Base-by-base conservation (phyloP, 2,888 invertebrate genomes). In the Tribolium freemani region DNA sequence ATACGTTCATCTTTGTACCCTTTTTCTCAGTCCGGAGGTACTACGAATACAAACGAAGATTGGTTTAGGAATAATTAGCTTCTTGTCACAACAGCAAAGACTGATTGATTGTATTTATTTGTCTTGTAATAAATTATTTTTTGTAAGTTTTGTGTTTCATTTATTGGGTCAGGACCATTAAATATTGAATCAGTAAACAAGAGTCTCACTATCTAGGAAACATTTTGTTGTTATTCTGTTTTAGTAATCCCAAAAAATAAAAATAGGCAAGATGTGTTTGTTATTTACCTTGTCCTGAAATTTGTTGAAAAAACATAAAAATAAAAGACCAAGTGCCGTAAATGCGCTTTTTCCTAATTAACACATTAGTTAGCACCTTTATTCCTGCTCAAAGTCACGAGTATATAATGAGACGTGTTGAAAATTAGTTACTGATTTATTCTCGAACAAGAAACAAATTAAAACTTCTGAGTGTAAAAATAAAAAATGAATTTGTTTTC, bases 351-450 rank as follows among this genome's bases (percentile, higher is more conserved):
- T 38, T 38, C 38, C 8, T 38, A 38, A 38, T 38, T 38, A 38
- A 38, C 38, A 38, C 38, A 38, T 10, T 16, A 64, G 9, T 64
- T 64, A 64, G 45, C 64, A 64, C 54, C 20, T 38, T 64, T 53
- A 54, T 54, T 64, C 54, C 54, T 64, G 21, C 53, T 20, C 64
- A 64, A 64, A 64, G 53, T 64, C 64, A 54, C 64, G 21, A 61
- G 38, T 46, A 21, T 63, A 51, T 61, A 63, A 51, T 13, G 20
- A 21, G n/a, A 38, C 1, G 16, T 10, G 16, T 13, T 30, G 26
- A 63, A n/a, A 63, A 31, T 38, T 11, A 16, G 11, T 30, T 8
- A 38, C 16, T 30, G 45, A 46, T 46, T 31, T 46, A 20, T 60
- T 57, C 16, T 10, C n/a, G 11, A 20, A 51, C 57, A 57, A 57